phyloP scores from a whole-genome alignment of 2,888 invertebrate genomes.

The Brachyopa scutellaris region DNA sequence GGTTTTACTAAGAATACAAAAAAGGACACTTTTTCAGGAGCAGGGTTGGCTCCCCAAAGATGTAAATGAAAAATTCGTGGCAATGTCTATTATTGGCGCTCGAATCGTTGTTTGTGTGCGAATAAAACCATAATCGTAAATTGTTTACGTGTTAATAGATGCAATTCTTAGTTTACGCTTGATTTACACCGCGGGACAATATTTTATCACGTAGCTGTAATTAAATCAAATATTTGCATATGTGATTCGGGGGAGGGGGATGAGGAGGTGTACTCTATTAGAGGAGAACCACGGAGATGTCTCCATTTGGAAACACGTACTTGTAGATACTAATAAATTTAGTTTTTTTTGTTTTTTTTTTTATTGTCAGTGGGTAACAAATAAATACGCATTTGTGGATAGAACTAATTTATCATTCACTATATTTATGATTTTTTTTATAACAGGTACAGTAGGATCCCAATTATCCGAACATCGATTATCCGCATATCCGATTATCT shows the following conservation, averaged over 20 bases:
- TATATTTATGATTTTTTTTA: no score
- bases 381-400: conserved; percentile 6
- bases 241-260: not conserved
- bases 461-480: no score
- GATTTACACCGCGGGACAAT: conserved; percentile 32
- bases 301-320: conserved; percentile 20
- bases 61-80: not conserved
- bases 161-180: conserved; percentile 49
- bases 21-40: conserved; percentile 46
- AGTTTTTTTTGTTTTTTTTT: conserved; percentile 1
- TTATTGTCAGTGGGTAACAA: no score
- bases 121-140: conserved; percentile 60
- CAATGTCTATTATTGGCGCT: conserved; percentile 8
- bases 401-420: not conserved
- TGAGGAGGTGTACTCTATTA: not conserved
- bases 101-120: conserved; percentile 34
- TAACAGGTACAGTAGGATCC: no score
- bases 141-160: conserved; percentile 69
- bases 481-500: no score
- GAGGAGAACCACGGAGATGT: conserved; percentile 8
- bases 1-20: conserved; percentile 49
- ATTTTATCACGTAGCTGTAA: conserved; percentile 54
- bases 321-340: not conserved
- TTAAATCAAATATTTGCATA: conserved; percentile 67
- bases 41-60: no score